A percentile compares a stretch with the other conserved stretches of the same genome.
Evolutionary conservation across 2,888 invertebrate species (phyloP).

Genomic region (Pteria penguin): DNA sequence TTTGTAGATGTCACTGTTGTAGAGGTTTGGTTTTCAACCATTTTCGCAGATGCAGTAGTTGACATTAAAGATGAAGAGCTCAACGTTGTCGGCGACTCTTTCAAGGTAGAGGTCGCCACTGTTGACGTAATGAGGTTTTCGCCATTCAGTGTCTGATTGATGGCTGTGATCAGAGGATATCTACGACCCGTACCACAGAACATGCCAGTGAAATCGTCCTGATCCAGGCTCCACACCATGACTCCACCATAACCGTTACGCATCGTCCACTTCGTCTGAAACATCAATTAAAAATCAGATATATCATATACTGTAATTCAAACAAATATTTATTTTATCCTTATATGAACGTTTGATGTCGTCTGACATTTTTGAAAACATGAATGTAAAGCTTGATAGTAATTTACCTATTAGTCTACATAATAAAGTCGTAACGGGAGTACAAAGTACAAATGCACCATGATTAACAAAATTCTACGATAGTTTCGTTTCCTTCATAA

Average conservation of each 20-base stretch:
- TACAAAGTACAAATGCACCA: too few species aligned
- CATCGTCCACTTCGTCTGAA: conserved; percentile 58
- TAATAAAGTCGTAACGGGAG: too few species aligned
- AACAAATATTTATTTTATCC: too few species aligned
- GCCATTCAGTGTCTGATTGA: conserved; percentile 48
- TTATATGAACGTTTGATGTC: too few species aligned
- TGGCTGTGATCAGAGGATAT: conserved; percentile 56
- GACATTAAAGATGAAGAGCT: background rate
- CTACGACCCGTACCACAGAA: conserved; percentile 51
- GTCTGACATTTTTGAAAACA: too few species aligned
- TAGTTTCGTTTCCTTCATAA: too few species aligned
- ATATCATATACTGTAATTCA: too few species aligned
- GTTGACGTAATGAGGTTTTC: conserved; percentile 1
- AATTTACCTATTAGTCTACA: too few species aligned
- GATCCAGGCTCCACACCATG: conserved; percentile 62
- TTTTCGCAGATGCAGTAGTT: background rate
- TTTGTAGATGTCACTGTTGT: background rate
- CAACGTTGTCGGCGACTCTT: background rate
- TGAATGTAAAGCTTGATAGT: too few species aligned
- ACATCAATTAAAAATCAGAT: too few species aligned
- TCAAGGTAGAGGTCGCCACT: background rate
- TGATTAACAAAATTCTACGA: too few species aligned
- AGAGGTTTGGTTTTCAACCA: background rate
- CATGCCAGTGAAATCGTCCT: conserved; percentile 61
- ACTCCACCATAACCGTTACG: conserved; percentile 59